Base-by-base conservation (phyloP, 2,888 invertebrate species). In the Xanthorhoe designata region DNA sequence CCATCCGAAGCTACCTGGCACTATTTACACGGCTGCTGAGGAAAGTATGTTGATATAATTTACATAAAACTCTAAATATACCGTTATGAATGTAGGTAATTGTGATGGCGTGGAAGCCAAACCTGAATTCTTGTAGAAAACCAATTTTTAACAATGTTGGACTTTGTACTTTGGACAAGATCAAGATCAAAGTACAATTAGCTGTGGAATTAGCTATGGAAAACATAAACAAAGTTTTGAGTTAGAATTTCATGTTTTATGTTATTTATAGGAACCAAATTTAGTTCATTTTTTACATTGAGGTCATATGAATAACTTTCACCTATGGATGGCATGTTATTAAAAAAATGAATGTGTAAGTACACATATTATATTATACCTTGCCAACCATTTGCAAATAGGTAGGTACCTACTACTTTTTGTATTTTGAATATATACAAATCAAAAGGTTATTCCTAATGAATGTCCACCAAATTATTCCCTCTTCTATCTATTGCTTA, bases 1-100 rank as follows among this genome's bases (percentile, higher is more conserved):
- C 0, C 98, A 98, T 94, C 97, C 98, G 0, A 98, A 98, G 88
- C 91, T 98, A 45, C 97, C 98, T 17, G 98, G 98, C 71, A 98
- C 98, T 51, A 98, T 98, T 85, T 98, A 97, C 88, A 95, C 97
- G 5, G 97, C 98, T 55, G 98, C 98, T 9, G 95, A 97, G 92
- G 98, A 98, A 94, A 96, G 98, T 97, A 92, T 88, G 91, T 88
- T 69, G 15, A 10, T 49, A 57, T 63, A 19, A 38, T 15, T 57
- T 61, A 13, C 38, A 42, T 35, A 15, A 3, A 17, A 35, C 38
- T n/a, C 4, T 1, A 17, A 10, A 10, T 13, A 47, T 47, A 17
- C 17, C 10, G 8, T 3, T 51, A 19, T 13, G 32, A 13, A 5
- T 19, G 6, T 32, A 47, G n/a, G 15, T 50, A 2, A 8, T 51